Percentiles rank a stretch among this genome's conserved stretches.
Conservation (phyloP, 1,140 invertebrate species). For the Atta colombica region DNA sequence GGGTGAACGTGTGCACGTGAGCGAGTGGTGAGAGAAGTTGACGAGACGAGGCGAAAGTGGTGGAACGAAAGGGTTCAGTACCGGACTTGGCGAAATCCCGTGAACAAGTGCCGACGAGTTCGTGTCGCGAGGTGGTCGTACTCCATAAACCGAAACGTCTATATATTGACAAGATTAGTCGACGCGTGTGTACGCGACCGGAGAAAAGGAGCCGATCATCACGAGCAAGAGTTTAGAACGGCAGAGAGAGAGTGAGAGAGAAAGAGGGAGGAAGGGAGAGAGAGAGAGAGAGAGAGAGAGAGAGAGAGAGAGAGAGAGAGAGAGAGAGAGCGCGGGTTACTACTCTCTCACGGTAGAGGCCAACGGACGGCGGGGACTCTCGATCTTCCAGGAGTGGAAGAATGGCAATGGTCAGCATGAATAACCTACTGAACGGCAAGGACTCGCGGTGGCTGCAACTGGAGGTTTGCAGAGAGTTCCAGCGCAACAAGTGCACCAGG, state of each 20-base stretch:
- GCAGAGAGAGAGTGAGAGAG: constrained; percentile 19
- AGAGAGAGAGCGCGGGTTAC: background rate
- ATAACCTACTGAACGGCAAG: constrained; percentile 98
- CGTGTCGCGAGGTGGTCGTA: constrained; percentile 39
- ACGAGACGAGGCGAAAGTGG: constrained; percentile 61
- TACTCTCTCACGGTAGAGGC: constrained; percentile 37
- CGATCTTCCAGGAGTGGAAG: constrained; percentile 73
- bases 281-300: background rate
- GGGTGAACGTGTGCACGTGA: constrained; percentile 30
- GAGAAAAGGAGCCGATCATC: constrained; percentile 28
- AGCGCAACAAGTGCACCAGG: constrained; percentile 99
- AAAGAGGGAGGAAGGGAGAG: background rate
- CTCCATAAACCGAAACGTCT: constrained; percentile 66
- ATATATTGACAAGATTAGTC: constrained; percentile 71
- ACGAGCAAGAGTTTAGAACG: constrained; percentile 44
- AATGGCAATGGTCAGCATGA: constrained; percentile 99
- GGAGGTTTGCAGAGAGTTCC: constrained; percentile 99
- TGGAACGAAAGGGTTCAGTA: constrained; percentile 54
- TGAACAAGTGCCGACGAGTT: constrained; percentile 56
- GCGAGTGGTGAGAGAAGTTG: constrained; percentile 46
- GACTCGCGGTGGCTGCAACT: constrained; percentile 99
- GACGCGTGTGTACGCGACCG: constrained; percentile 67
- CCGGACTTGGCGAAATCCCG: constrained; percentile 54
- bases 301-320: constrained; percentile 20
- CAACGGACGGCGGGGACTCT: constrained; percentile 42